Evolutionary conservation across 2,797 vertebrate species (phyloP).

Genomic region (Eutrigla gurnardus): DNA sequence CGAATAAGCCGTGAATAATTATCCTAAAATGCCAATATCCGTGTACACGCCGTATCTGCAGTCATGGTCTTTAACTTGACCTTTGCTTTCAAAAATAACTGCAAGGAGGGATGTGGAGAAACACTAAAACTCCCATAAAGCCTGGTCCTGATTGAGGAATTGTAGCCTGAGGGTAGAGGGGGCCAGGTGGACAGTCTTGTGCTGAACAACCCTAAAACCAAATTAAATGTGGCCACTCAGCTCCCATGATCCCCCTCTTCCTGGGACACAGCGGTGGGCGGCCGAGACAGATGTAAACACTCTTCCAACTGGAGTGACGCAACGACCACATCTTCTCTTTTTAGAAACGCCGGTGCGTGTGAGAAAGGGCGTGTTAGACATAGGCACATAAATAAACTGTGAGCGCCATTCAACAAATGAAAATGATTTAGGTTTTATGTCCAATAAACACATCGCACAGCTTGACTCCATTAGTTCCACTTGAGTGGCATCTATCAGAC

Average conservation of each 20-base stretch:
- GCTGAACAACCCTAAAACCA: slow-evolving; percentile 52
- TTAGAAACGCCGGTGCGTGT: slow-evolving; percentile 37
- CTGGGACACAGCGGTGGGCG: slow-evolving; percentile 54
- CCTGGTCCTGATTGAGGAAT: slow-evolving; percentile 35
- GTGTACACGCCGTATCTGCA: slow-evolving; percentile 35
- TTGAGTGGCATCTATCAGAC: slow-evolving; percentile 75
- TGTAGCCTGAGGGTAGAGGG: slow-evolving; percentile 56
- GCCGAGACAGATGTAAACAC: slow-evolving; percentile 69
- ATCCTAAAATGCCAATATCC: neutral
- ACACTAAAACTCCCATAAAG: slow-evolving; percentile 66
- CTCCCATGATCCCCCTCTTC: slow-evolving; percentile 67
- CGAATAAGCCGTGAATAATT: neutral
- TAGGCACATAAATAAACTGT: slow-evolving; percentile 55
- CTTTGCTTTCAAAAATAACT: slow-evolving; percentile 57
- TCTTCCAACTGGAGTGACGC: slow-evolving; percentile 46
- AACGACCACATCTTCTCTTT: slow-evolving; percentile 61
- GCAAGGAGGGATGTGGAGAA: slow-evolving; percentile 32
- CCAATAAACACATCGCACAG: slow-evolving; percentile 73
- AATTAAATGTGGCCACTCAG: slow-evolving; percentile 59
- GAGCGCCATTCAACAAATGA: slow-evolving; percentile 55
- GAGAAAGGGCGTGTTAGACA: slow-evolving; percentile 50
- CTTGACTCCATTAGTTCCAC: slow-evolving; percentile 79
- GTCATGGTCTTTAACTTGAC: slow-evolving; percentile 67
- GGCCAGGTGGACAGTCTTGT: slow-evolving; percentile 73
- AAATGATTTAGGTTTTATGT: slow-evolving; percentile 76